Percentiles rank a stretch among this genome's conserved stretches.
These are phyloP conservation scores for Yponomeuta sedellus DNA, from an alignment of 2,888 invertebrate species.

Conservation along the genomic window DNA sequence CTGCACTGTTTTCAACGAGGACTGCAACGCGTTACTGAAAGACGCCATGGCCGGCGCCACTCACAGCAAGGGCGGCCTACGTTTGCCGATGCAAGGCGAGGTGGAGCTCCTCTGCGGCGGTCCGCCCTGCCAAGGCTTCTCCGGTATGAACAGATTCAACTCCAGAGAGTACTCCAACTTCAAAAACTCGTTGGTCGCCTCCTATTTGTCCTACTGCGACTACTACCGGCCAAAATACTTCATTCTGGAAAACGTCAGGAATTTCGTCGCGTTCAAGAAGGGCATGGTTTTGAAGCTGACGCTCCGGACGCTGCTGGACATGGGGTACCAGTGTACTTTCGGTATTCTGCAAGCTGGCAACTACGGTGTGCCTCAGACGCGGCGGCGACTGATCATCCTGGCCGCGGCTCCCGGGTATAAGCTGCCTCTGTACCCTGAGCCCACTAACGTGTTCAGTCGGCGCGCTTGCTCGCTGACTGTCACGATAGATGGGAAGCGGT, in stretches of 20 bases:
- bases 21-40: conserved; percentile 84
- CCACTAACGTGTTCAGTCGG: conserved; percentile 84
- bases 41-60: conserved; percentile 79
- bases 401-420: conserved; percentile 88
- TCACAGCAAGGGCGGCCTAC: conserved; percentile 66
- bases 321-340: conserved; percentile 93
- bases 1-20: conserved; percentile 86
- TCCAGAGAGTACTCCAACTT: conserved; percentile 89
- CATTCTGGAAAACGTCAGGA: conserved; percentile 89
- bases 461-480: conserved; percentile 78
- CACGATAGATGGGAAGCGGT: conserved; percentile 65
- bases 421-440: conserved; percentile 87
- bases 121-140: conserved; percentile 93
- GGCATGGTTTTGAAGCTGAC: conserved; percentile 89
- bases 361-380: conserved; percentile 89
- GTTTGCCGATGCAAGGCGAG: conserved; percentile 84
- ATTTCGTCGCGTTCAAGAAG: conserved; percentile 89
- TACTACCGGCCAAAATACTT: conserved; percentile 90
- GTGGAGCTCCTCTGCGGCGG: conserved; percentile 91
- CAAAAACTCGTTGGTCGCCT: conserved; percentile 89
- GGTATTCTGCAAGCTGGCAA: conserved; percentile 91
- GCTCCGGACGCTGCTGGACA: conserved; percentile 82
- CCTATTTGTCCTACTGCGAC: conserved; percentile 90
- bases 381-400: conserved; percentile 85
- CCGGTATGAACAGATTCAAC: conserved; percentile 93